Percentiles rank a stretch among this genome's conserved stretches.
phyloP scores from a whole-genome alignment of 2,888 invertebrate species.

The Idaea straminata region DNA sequence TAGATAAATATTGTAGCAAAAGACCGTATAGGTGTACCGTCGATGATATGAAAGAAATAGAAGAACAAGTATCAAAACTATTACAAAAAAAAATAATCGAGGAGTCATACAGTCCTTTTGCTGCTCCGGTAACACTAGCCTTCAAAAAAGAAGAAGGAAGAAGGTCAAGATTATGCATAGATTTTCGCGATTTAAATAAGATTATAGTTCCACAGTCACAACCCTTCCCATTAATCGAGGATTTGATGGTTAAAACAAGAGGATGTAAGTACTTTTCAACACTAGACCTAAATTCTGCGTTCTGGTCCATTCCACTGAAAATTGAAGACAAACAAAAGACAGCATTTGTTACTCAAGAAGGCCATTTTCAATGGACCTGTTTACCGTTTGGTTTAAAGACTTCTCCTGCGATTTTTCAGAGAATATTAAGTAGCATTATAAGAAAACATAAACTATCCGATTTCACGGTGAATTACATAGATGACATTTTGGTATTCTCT shows the following conservation, averaged over 20 bases:
- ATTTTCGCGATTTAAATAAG: no score
- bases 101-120: no score
- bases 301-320: slow-evolving; percentile 41
- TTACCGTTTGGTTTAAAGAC: no score
- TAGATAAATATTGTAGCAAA: slow-evolving; percentile 33
- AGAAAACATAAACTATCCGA: slow-evolving; percentile 18
- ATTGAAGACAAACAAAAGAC: slow-evolving; percentile 44
- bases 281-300: slow-evolving; percentile 49
- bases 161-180: no score
- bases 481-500: slow-evolving; percentile 9
- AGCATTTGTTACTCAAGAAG: slow-evolving; percentile 8
- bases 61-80: no score
- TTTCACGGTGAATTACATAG: slow-evolving; percentile 19
- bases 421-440: slow-evolving; percentile 35
- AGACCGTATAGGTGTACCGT: slow-evolving; percentile 12
- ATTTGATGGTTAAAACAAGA: slow-evolving; percentile 39
- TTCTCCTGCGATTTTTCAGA: slow-evolving; percentile 43
- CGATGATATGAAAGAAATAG: no score
- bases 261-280: slow-evolving; percentile 43
- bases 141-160: no score
- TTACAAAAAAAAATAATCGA: no score
- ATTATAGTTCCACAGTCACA: no score
- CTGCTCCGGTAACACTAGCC: no score
- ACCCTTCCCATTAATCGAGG: slow-evolving; percentile 30
- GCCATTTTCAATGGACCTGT: no score